Conservation (phyloP, 2,113 vertebrate genomes). For the Eretmodus cyanostictus region DNA sequence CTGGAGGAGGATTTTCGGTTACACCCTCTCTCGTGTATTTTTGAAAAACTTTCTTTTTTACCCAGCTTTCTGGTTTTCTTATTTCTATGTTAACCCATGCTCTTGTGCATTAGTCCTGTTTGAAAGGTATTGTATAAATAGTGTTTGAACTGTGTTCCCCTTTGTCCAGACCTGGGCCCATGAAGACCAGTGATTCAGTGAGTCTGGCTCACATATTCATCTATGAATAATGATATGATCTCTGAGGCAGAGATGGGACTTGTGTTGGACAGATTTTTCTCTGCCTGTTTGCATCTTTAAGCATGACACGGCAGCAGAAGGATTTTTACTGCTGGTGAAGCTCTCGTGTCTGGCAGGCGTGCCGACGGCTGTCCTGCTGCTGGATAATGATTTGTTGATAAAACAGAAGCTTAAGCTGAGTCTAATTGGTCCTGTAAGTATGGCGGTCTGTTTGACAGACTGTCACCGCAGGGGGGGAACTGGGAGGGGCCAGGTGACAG, state of each 20-base stretch:
- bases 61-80: background rate
- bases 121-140: background rate
- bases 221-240: background rate
- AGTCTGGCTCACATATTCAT: background rate
- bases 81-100: background rate
- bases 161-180: background rate
- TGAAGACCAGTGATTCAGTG: background rate
- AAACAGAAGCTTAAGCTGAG: constrained; percentile 68
- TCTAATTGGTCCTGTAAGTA: constrained; percentile 58
- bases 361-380: background rate
- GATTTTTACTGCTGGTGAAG: background rate
- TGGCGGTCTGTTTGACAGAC: constrained; percentile 27
- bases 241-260: background rate
- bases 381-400: constrained; percentile 69
- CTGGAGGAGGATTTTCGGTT: background rate
- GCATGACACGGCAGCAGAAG: background rate
- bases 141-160: background rate
- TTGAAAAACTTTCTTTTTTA: background rate
- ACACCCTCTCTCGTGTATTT: background rate
- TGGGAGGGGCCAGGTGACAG: background rate
- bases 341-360: background rate
- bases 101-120: background rate
- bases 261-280: background rate
- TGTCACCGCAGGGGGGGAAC: background rate
- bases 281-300: background rate